A percentile compares a stretch with the other conserved stretches of the same genome.
Evolutionary conservation across 2,113 vertebrate genomes (phyloP).

Genomic region (Leptodactylus fuscus): DNA sequence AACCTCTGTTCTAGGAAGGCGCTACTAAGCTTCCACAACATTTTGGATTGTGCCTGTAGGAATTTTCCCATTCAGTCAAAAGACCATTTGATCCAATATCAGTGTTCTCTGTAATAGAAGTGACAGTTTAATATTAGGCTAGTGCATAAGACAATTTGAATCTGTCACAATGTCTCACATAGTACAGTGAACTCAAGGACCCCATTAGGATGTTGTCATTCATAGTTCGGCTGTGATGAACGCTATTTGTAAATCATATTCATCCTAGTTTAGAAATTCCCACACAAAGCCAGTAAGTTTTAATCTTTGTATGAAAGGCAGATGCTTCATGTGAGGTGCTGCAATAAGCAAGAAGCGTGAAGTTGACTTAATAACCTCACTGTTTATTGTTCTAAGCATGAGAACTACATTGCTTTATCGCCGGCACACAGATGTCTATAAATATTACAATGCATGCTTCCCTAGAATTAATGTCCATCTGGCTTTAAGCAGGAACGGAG

Average conservation of each 20-base stretch:
- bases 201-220: constrained; percentile 13
- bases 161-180: background rate
- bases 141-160: background rate
- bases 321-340: constrained; percentile 37
- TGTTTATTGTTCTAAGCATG: constrained; percentile 61
- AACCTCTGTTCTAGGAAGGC: too few species aligned
- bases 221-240: constrained; percentile 21
- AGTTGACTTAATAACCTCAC: constrained; percentile 4
- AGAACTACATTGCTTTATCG: constrained; percentile 60
- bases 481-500: constrained; percentile 24
- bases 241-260: constrained; percentile 2
- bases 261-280: constrained; percentile 43
- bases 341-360: constrained; percentile 23
- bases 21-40: too few species aligned
- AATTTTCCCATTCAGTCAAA: too few species aligned
- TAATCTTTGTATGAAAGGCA: constrained; percentile 24
- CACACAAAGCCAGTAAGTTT: constrained; percentile 23
- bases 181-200: background rate
- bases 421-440: constrained; percentile 55
- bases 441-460: constrained; percentile 59
- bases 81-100: too few species aligned
- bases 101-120: too few species aligned
- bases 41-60: too few species aligned
- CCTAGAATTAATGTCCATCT: constrained; percentile 20
- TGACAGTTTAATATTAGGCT: too few species aligned